phyloP scores from a whole-genome alignment of 2,888 invertebrate species.

The Gymnocheta viridis region DNA sequence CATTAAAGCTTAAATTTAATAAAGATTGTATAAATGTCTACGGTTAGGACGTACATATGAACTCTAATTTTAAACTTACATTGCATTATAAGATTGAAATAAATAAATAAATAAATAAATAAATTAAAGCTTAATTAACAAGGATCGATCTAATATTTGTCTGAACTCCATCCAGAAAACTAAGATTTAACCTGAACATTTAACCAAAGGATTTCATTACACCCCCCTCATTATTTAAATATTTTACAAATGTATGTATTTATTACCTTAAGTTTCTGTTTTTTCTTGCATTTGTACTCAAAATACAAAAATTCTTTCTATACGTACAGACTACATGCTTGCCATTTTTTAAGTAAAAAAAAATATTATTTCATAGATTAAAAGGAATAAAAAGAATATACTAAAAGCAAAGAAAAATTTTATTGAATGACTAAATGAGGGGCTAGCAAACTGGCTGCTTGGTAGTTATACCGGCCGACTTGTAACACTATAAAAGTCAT shows the following conservation, averaged over 20 bases:
- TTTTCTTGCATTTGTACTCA: neutral
- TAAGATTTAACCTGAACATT: no score
- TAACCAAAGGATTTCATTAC: no score
- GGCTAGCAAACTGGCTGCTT: constrained; percentile 4
- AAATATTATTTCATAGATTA: constrained; percentile 27
- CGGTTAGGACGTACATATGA: no score
- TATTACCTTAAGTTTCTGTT: neutral
- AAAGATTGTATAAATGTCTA: no score
- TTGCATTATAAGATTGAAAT: no score
- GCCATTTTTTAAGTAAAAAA: constrained; percentile 10
- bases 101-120: no score
- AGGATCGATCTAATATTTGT: no score
- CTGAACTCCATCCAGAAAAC: no score
- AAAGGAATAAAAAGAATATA: constrained; percentile 22
- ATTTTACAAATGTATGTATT: neutral
- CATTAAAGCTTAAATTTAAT: no score
- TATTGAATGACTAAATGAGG: constrained; percentile 48
- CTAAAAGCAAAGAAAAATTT: constrained; percentile 49
- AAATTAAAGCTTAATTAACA: no score
- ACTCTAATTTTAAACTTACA: no score
- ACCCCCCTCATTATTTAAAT: no score
- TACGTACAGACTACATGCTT: neutral
- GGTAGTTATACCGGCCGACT: constrained; percentile 16
- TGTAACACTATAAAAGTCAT: constrained; percentile 49
- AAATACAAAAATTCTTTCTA: neutral